A percentile compares a stretch with the other conserved stretches of the same genome.
These are phyloP conservation scores for Chionoecetes opilio DNA, from an alignment of 1,140 invertebrate species.

Conservation along the genomic window DNA sequence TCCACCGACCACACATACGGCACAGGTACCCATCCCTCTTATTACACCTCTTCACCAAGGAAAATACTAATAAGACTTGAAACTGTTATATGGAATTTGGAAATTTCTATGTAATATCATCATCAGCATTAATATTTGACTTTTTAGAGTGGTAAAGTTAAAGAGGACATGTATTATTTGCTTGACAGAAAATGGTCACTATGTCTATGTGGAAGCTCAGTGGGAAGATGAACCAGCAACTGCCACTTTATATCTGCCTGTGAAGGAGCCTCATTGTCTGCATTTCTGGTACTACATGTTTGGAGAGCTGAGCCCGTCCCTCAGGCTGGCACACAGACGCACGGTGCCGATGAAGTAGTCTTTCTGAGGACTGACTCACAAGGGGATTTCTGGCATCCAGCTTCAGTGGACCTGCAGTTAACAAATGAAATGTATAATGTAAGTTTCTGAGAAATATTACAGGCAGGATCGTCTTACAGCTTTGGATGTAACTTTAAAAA, in stretches of 20 bases:
- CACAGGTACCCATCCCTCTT: not conserved
- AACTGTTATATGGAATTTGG: no score
- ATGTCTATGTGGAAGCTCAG: slow-evolving; percentile 69
- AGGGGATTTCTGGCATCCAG: slow-evolving; percentile 75
- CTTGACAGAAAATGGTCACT: slow-evolving; percentile 64
- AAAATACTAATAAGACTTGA: no score
- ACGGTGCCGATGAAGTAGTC: not conserved
- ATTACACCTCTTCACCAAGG: no score
- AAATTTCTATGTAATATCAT: no score
- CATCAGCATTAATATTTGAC: no score
- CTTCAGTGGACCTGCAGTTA: slow-evolving; percentile 48
- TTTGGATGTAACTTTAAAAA: not conserved
- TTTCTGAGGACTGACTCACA: slow-evolving; percentile 68
- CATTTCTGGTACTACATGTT: slow-evolving; percentile 80
- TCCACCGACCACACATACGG: slow-evolving; percentile 71
- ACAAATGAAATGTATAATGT: slow-evolving; percentile 43
- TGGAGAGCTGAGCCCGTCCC: slow-evolving; percentile 62
- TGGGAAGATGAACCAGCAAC: slow-evolving; percentile 35
- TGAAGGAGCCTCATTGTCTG: slow-evolving; percentile 52
- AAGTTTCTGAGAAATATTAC: slow-evolving; percentile 34
- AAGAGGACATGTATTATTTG: not conserved
- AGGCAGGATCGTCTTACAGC: not conserved
- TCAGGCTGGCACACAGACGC: slow-evolving; percentile 39
- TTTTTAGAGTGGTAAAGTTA: no score
- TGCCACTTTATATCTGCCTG: slow-evolving; percentile 22